Evolutionary conservation across 2,797 vertebrate species (phyloP).

Genomic region (Serranus cabrilla): DNA sequence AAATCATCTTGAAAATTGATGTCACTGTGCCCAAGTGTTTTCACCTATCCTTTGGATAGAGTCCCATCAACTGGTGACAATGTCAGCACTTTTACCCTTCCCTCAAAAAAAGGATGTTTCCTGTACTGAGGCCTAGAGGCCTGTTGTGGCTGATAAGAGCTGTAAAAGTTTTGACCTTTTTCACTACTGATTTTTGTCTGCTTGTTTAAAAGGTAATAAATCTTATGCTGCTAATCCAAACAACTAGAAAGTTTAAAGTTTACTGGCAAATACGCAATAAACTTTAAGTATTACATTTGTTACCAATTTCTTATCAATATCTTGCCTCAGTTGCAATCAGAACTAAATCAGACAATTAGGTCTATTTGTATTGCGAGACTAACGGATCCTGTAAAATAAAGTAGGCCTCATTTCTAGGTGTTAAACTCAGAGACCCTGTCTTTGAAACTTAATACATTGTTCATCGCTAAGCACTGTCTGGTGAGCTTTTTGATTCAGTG

Average conservation of each 20-base stretch:
- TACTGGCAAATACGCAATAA: conserved; percentile 8
- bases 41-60: conserved; percentile 87
- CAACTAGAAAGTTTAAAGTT: conserved; percentile 15
- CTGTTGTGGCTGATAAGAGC: conserved; percentile 71
- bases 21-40: conserved; percentile 88
- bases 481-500: conserved; percentile 78
- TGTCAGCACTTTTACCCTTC: conserved; percentile 90
- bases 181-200: conserved; percentile 15
- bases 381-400: conserved; percentile 36
- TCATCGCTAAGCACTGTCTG: conserved; percentile 72
- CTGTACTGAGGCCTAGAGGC: conserved; percentile 58
- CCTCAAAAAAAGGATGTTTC: conserved; percentile 75
- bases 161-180: conserved; percentile 38
- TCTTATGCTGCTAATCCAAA: conserved; percentile 8
- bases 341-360: not conserved
- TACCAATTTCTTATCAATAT: conserved; percentile 4
- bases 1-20: conserved; percentile 93
- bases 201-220: conserved; percentile 30
- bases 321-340: not conserved
- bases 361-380: conserved; percentile 6
- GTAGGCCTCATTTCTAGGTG: conserved; percentile 20
- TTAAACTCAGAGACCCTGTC: conserved; percentile 60
- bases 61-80: conserved; percentile 89
- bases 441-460: conserved; percentile 70
- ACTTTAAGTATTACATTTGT: conserved; percentile 8